phyloP scores from a whole-genome alignment of 1,140 invertebrate genomes.

The Lepeophtheirus salmonis region DNA sequence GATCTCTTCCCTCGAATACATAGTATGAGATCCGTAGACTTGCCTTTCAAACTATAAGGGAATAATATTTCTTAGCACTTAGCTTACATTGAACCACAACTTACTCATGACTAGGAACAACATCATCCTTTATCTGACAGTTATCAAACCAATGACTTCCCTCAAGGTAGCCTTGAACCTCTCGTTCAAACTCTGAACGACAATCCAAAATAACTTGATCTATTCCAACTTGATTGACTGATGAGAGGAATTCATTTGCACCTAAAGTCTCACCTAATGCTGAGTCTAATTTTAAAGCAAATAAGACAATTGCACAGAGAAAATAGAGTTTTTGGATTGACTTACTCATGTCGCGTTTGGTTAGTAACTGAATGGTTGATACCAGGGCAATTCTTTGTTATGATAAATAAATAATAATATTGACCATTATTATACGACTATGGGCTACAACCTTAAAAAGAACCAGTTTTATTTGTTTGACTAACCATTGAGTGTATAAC shows the following conservation, averaged over 20 bases:
- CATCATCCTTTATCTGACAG: neutral
- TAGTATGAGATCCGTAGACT: neutral
- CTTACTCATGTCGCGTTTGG: too few relatives aligned
- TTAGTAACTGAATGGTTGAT: too few relatives aligned
- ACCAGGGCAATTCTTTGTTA: too few relatives aligned
- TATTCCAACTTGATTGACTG: neutral
- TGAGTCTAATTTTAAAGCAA: too few relatives aligned
- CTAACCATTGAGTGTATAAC: too few relatives aligned
- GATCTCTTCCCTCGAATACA: neutral
- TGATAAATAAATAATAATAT: too few relatives aligned
- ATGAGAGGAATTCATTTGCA: neutral
- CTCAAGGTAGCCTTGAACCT: constrained; percentile 8
- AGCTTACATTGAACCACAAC: neutral
- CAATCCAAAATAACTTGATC: constrained; percentile 3
- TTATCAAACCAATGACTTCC: neutral
- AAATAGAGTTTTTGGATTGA: too few relatives aligned
- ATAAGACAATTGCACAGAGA: too few relatives aligned
- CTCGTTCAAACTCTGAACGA: neutral
- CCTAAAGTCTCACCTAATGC: neutral
- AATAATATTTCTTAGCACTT: neutral
- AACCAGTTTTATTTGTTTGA: too few relatives aligned
- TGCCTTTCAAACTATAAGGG: neutral
- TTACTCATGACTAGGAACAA: neutral
- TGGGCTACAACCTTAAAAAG: too few relatives aligned
- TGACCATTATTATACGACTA: too few relatives aligned